Evolutionary conservation across 2,113 vertebrate species (phyloP), one percentile per base, ranked within the genome.

Genomic region (Bambusicola thoracicus): DNA sequence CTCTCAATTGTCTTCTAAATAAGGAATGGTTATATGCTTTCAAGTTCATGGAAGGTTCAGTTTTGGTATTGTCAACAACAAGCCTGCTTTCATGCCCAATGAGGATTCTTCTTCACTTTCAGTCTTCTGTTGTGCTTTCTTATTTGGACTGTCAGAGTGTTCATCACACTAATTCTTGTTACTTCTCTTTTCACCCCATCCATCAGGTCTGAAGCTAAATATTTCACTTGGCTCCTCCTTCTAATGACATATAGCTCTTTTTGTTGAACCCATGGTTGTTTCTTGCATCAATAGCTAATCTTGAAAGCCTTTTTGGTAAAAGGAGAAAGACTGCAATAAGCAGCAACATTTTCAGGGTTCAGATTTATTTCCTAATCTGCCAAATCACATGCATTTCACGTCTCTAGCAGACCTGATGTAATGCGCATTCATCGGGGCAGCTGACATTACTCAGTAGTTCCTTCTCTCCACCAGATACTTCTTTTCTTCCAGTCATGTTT

Each of bases 311-410:
- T 82, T 68, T 34, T 62, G 49, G 63, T 66, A 83, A 92, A 87
- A 85, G 67, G 13, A 89, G 74, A 85, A 94, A 77, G 67, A 48
- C 44, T 85, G 30, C 44, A 85, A 77, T n/a, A 85, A 32, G n/a
- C 75, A 91, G 69, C 18, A 53, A n/a, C 63, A 59, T 87, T 94
- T 95, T 90, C 77, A 62, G 41, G 44, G 46, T 44, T 77, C 73
- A 90, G 75, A 94, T 93, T 91, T 91, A 62, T 94, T 87, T 85
- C 55, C 79, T 85, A 67, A 83, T 94, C 55, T 94, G 34, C 41
- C 46, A 76, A 76, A 81, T 85, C 11, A 7, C 53, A 80, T 67
- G 78, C 59, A 77, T 94, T 95, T 83, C 75, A 77, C 21, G 1
- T 85, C 75, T 87, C 68, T 30, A 80, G 59, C 59, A 69, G n/a